phyloP scores from a whole-genome alignment of 1,140 invertebrate genomes.

The Pteromalus puparum region DNA sequence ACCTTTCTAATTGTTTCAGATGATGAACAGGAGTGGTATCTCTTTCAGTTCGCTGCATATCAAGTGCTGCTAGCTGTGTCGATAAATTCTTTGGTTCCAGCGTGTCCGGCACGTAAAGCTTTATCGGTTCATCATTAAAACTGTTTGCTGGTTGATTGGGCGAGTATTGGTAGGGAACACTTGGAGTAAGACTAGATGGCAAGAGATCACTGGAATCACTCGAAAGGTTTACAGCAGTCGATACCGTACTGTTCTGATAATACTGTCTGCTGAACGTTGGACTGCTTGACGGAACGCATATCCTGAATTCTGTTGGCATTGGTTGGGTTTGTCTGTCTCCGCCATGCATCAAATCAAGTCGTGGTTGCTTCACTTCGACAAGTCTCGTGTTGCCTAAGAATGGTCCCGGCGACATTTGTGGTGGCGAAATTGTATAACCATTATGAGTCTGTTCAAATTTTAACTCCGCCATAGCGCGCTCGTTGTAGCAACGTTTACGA shows the following conservation, averaged over 20 bases:
- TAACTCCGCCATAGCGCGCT: not conserved
- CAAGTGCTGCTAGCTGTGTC: too few species aligned
- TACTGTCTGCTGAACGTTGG: constrained; percentile 55
- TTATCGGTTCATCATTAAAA: constrained; percentile 80
- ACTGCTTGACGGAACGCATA: constrained; percentile 68
- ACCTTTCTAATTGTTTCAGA: too few species aligned
- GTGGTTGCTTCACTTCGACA: constrained; percentile 80
- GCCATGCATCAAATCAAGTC: constrained; percentile 81
- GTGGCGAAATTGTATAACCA: constrained; percentile 62
- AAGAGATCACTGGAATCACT: constrained; percentile 60
- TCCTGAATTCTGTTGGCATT: constrained; percentile 79
- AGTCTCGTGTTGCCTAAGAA: constrained; percentile 86
- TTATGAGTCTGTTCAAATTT: not conserved
- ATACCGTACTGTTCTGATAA: constrained; percentile 80
- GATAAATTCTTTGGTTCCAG: constrained; percentile 83
- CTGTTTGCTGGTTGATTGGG: constrained; percentile 62
- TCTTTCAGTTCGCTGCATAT: too few species aligned
- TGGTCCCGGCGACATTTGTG: constrained; percentile 86
- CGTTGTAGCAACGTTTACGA: not conserved
- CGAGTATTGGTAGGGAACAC: constrained; percentile 58
- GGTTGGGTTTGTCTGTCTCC: constrained; percentile 86
- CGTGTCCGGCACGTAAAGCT: constrained; percentile 90
- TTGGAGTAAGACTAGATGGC: constrained; percentile 73
- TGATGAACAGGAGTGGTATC: too few species aligned
- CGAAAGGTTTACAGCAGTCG: constrained; percentile 83